Evolutionary conservation across 2,797 vertebrate genomes (phyloP), one percentile per base, ranked within the genome.

Genomic region (Rhabdomys pumilio): DNA sequence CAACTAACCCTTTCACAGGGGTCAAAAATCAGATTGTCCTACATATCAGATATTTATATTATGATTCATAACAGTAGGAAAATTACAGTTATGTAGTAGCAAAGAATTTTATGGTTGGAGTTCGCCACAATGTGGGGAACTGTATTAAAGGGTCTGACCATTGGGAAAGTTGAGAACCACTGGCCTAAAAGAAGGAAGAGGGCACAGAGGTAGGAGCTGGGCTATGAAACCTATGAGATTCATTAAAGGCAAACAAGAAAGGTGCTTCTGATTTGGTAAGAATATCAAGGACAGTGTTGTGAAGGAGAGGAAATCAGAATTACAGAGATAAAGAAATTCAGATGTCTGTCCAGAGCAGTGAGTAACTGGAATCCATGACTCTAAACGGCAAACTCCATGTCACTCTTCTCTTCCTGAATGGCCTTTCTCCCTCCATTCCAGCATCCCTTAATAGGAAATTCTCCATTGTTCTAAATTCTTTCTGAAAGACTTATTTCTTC

Each of bases 361-460:
- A 89, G 20, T 14, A 19, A 83, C 12, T 76, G 13, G 47, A 94
- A 92, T 67, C 22, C 47, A 92, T 67, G 55, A 86, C 79, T 86
- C 88, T 47, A 53, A 94, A 83, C 34, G 59, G 14, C 55, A 76
- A 93, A 38, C 61, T 92, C 75, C 44, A 19, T 3, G 15, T 59
- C 34, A 84, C 19, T 90, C 44, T 61, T 47, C n/a, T 91, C 24
- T 69, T 94, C 61, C 84, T 76, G 69, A 90, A 5, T 31, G 47
- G 15, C 61, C 92, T 89, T 94, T 31, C 57, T 79, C 67, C 53
- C 44, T 92, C 72, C 47, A 76, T 81, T 24, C 59, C 65, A 55
- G 38, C 75, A 91, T 13, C 14, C 47, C 19, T 96, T 81, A 94
- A 77, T 47, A 92, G 87, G 75, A 95, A 92, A 92, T 82, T 82